Evolutionary conservation across 2,113 vertebrate genomes (phyloP), one percentile per base, ranked within the genome.

Genomic region (Syngnathus scovelli): DNA sequence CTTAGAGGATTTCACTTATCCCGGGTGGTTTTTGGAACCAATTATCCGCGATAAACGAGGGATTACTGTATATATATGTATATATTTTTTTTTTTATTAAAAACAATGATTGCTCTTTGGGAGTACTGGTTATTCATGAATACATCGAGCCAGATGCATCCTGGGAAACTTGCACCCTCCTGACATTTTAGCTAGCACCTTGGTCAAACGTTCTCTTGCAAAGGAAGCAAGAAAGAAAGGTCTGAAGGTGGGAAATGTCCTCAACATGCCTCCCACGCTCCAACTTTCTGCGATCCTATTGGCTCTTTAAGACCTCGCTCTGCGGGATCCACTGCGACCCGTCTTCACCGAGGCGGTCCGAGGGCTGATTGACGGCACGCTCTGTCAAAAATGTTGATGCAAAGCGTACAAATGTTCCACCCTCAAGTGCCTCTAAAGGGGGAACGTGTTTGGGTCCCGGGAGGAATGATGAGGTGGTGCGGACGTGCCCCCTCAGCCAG

Each of bases 361-460:
- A 37, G 18, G 55, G 36, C 64, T 46, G 71, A 70, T 65, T 72
- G 68, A 68, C 70, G 74, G 74, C 78, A 71, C 65, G 0, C 69
- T 75, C 79, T 86, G 87, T 88, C 85, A 72, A 62, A 43, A 73
- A 76, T 90, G 86, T 89, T 88, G 89, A 90, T 63, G 85, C 83
- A 86, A 72, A 54, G 60, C 36, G 73, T 83, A 88, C 67, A 78
- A 79, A 85, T 84, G 66, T 78, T 74, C 67, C 27, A 39, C 80
- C 58, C 33, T n/a, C 11, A 49, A 78, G 67, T 69, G 83, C 68
- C 81, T 85, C 59, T 83, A 79, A 87, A 86, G 81, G 83, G 84
- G 77, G 82, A 86, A 68, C 75, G 80, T 83, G 81, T 81, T 78
- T 74, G 68, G 70, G 74, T 60, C 64, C 54, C 33, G 72, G 65